phyloP scores from a whole-genome alignment of 2,113 vertebrate species.

The Xyliphius kryptos region DNA sequence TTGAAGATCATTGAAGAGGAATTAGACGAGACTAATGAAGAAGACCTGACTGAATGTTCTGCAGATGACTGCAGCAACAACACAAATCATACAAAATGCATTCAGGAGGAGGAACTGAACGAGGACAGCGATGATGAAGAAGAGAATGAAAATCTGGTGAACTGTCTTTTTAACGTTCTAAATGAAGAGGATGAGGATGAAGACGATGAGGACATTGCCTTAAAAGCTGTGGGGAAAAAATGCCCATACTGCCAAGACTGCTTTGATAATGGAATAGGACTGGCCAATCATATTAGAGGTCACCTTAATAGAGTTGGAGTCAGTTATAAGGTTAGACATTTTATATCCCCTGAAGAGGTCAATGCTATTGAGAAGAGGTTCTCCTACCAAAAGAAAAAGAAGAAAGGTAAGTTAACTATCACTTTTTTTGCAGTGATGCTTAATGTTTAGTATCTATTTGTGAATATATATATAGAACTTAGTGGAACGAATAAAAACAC shows the following conservation, averaged over 20 bases:
- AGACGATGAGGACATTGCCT: constrained; percentile 55
- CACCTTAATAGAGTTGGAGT: constrained; percentile 95
- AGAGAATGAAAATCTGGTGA: constrained; percentile 40
- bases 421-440: too few species aligned
- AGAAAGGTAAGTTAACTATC: constrained; percentile 91
- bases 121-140: too few species aligned
- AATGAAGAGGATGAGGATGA: constrained; percentile 67
- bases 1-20: too few species aligned
- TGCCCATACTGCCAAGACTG: constrained; percentile 93
- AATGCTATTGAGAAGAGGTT: constrained; percentile 96
- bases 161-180: constrained; percentile 57
- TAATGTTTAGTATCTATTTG: too few species aligned
- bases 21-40: too few species aligned
- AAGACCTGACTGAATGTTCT: too few species aligned
- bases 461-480: too few species aligned
- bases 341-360: constrained; percentile 94
- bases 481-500: too few species aligned
- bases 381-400: constrained; percentile 97
- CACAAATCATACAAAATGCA: too few species aligned
- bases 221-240: constrained; percentile 82
- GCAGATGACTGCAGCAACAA: too few species aligned
- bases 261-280: constrained; percentile 91
- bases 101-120: too few species aligned
- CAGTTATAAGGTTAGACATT: constrained; percentile 96
- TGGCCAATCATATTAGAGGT: constrained; percentile 92